These are phyloP conservation scores for Chlorops oryzae DNA, from an alignment of 1,140 invertebrate genomes.

Conservation along the genomic window DNA sequence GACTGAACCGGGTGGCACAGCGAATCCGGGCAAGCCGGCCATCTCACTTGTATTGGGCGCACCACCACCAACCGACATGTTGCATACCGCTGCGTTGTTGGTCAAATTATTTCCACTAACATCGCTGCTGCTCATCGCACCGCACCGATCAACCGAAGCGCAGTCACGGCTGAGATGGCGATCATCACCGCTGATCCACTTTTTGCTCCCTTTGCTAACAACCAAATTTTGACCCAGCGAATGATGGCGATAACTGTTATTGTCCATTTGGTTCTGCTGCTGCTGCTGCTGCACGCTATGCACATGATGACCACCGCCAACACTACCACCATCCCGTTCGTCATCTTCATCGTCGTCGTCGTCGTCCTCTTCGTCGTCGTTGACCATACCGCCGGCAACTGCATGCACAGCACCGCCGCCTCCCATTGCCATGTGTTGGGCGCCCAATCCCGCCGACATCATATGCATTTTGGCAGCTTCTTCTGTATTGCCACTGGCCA, in stretches of 20 bases:
- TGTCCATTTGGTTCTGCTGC: conserved; percentile 15
- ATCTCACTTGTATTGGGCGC: conserved; percentile 8
- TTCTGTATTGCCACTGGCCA: conserved; percentile 31
- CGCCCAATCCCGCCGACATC: conserved; percentile 31
- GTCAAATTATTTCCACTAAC: too few relatives aligned
- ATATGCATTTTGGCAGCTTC: conserved; percentile 36
- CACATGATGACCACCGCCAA: conserved; percentile 14
- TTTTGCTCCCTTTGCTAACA: conserved; percentile 46
- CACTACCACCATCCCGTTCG: conserved; percentile 6
- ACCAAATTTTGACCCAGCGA: conserved; percentile 41
- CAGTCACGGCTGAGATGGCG: conserved; percentile 23
- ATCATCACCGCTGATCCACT: conserved; percentile 43
- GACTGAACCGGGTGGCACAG: conserved; percentile 32
- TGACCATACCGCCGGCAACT: conserved; percentile 17
- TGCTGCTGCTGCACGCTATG: conserved; percentile 20
- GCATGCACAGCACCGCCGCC: conserved; percentile 3
- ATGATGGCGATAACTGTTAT: conserved; percentile 33
- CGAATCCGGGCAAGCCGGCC: conserved; percentile 21
- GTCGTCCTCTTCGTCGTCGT: conserved; percentile 38
- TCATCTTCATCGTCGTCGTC: conserved; percentile 33
- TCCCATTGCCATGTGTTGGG: conserved; percentile 23
- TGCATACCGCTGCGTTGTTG: neutral
- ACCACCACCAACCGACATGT: neutral
- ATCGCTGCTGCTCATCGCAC: conserved; percentile 17
- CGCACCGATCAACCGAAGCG: conserved; percentile 11